Evolutionary conservation across 2,113 vertebrate genomes (phyloP).

Genomic region (Oryzias javanicus): DNA sequence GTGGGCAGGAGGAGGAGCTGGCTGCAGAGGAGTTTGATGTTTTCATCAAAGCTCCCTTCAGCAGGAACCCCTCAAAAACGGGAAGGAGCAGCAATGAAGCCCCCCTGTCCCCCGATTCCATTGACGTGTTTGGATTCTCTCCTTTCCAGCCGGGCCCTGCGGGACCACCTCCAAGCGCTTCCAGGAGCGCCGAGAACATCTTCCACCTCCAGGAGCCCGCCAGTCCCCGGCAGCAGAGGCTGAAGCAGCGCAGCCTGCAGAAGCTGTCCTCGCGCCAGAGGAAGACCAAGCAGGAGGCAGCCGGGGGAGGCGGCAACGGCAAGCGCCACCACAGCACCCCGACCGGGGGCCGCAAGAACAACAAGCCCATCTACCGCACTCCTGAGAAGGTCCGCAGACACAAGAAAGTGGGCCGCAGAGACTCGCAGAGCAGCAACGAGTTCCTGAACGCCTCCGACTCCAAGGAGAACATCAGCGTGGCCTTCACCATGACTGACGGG

Average conservation of each 20-base stretch:
- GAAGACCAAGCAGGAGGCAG: constrained; percentile 86
- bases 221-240: constrained; percentile 83
- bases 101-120: constrained; percentile 68
- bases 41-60: constrained; percentile 95
- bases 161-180: constrained; percentile 39
- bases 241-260: constrained; percentile 90
- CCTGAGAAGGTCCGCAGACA: constrained; percentile 88
- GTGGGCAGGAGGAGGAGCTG: constrained; percentile 69
- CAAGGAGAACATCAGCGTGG: constrained; percentile 92
- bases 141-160: constrained; percentile 83
- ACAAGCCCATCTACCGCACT: constrained; percentile 88
- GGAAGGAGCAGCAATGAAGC: constrained; percentile 50
- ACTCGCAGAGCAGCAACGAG: constrained; percentile 97
- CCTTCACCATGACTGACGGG: constrained; percentile 73
- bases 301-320: constrained; percentile 75
- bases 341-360: constrained; percentile 78
- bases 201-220: constrained; percentile 84
- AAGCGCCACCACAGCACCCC: constrained; percentile 94
- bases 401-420: constrained; percentile 86
- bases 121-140: constrained; percentile 89
- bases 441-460: constrained; percentile 91
- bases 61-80: constrained; percentile 77
- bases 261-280: constrained; percentile 88
- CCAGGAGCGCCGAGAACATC: constrained; percentile 80
- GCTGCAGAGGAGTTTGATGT: constrained; percentile 88